A percentile compares a stretch with the other conserved stretches of the same genome.
Evolutionary conservation across 92 coral and sea anemone genomes (phyloP).

Genomic region (Hydrozoanthus gracilis): DNA sequence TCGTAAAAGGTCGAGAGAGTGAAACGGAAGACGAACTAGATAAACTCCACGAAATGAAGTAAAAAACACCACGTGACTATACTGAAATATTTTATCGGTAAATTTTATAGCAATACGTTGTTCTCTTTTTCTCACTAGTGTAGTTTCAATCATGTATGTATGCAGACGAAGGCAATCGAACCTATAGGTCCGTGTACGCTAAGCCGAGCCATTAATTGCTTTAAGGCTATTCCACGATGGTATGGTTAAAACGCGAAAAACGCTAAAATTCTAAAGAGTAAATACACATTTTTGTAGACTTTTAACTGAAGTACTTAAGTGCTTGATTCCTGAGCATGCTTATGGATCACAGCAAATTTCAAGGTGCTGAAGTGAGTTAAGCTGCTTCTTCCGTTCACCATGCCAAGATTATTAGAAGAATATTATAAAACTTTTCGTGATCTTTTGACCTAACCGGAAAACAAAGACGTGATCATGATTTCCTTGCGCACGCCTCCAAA

Average conservation of each 20-base stretch:
- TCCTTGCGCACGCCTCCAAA: conserved; percentile 12
- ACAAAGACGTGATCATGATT: conserved; percentile 23
- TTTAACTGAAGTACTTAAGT: background rate
- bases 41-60: background rate
- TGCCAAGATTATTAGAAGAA: conserved; percentile 8
- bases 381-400: background rate
- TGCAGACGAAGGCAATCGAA: background rate
- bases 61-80: background rate
- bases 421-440: conserved; percentile 2
- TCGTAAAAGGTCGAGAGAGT: background rate
- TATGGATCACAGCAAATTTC: background rate
- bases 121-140: background rate
- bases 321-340: background rate
- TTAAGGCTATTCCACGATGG: conserved; percentile 1
- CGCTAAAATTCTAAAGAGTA: background rate
- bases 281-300: background rate
- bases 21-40: background rate
- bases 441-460: conserved; percentile 21
- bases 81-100: background rate
- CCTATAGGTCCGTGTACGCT: background rate
- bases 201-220: background rate
- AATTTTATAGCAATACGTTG: background rate
- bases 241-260: background rate
- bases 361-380: background rate
- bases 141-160: background rate